phyloP scores from a whole-genome alignment of 2,888 invertebrate genomes.

The Magallana nippona region DNA sequence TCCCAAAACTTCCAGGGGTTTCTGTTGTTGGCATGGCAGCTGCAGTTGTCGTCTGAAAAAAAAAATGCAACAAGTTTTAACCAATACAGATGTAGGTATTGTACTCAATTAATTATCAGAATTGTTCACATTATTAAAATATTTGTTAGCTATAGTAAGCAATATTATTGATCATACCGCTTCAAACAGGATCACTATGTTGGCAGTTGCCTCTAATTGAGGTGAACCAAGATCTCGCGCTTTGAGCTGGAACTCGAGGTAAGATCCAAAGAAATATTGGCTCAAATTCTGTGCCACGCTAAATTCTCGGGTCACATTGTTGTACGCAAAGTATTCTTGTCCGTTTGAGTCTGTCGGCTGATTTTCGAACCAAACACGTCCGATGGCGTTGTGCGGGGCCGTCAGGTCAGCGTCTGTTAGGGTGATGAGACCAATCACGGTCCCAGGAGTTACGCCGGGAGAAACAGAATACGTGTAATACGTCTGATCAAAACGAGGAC shows the following conservation, averaged over 20 bases:
- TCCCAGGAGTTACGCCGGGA: not conserved
- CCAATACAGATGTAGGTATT: no score
- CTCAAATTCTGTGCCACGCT: constrained; percentile 31
- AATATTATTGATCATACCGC: not conserved
- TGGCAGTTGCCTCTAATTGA: constrained; percentile 20
- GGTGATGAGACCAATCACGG: constrained; percentile 29
- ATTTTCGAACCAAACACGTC: constrained; percentile 35
- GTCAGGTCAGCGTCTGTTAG: constrained; percentile 34
- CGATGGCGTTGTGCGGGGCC: constrained; percentile 32
- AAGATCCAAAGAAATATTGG: constrained; percentile 17
- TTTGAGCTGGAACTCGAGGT: constrained; percentile 30
- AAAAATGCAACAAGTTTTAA: not conserved
- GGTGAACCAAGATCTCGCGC: constrained; percentile 34
- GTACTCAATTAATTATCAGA: no score
- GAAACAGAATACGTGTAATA: constrained; percentile 36
- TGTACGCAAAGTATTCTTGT: not conserved
- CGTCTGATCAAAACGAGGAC: constrained; percentile 37
- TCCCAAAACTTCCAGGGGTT: constrained; percentile 10
- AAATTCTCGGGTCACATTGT: constrained; percentile 18
- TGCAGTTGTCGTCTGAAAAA: constrained; percentile 33
- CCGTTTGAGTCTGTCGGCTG: constrained; percentile 27
- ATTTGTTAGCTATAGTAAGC: no score
- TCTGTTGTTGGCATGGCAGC: constrained; percentile 31
- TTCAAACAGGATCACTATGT: constrained; percentile 30
- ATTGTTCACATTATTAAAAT: no score